Evolutionary conservation across 2,888 invertebrate genomes (phyloP), one percentile per base, ranked within the genome.

Genomic region (Micropterix aruncella): DNA sequence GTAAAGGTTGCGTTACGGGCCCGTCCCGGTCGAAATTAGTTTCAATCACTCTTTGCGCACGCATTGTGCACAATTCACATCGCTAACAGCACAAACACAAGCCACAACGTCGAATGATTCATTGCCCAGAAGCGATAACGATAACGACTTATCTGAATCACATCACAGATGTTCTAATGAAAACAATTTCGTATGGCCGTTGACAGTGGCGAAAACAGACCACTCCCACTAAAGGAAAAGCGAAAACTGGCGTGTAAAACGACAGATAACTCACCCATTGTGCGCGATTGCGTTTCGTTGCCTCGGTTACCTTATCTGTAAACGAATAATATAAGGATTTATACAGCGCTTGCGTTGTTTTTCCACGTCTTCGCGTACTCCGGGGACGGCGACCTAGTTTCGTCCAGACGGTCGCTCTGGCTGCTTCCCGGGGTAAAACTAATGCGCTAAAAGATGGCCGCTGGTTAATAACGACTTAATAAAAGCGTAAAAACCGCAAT

Each of bases 11-110:
- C 2, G 66, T 66, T 42, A 63, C 49, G 40, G 60, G 63, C 37
- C 46, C 46, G 46, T 65, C 65, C 38, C 63, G 61, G 53, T 66
- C 65, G 46, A 66, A 66, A 52, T 66, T 66, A 12, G 66, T 66
- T 54, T 66, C 66, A 47, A 66, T 44, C 1, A 44, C 37, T 27
- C 44, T 40, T 37, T 16, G 37, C 14, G 42, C 15, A 15, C 41
- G 18, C 47, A 46, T 49, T 36, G 41, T 46, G 19, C 12, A 19
- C 19, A 19, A 16, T 37, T 15, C 38, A 36, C 7, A 19, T 27
- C 19, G 16, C 16, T 44, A 14, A 40, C 12, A 16, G 9, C 39
- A 37, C 37, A 17, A 15, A n/a, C n/a, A n/a, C n/a, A n/a, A n/a
- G n/a, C n/a, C n/a, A n/a, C n/a, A n/a, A n/a, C n/a, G n/a, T n/a